Conservation (phyloP, 2,797 vertebrate genomes). For the Halcyon chelicuti region DNA sequence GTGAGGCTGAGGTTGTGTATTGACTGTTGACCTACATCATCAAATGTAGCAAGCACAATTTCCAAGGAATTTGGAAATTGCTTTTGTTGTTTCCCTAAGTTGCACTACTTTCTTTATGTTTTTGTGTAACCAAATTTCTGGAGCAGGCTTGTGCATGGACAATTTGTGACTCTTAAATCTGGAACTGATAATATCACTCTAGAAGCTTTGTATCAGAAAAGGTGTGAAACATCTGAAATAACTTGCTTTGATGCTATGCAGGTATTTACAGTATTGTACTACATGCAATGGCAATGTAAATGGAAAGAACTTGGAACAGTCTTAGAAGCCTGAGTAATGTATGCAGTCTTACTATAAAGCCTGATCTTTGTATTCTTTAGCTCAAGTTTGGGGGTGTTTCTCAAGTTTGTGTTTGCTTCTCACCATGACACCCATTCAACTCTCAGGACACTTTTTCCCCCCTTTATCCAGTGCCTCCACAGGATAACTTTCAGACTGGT, state of each 20-base stretch:
- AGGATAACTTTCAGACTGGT: background rate
- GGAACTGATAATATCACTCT: background rate
- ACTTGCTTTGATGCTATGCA: background rate
- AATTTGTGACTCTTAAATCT: background rate
- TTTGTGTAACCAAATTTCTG: background rate
- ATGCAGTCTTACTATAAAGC: background rate
- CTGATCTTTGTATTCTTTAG: background rate
- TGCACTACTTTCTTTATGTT: background rate
- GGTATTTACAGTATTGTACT: background rate
- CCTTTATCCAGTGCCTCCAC: background rate
- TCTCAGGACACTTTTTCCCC: background rate
- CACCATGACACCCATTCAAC: background rate
- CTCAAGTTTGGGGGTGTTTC: background rate
- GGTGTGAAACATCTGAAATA: background rate
- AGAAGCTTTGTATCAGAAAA: background rate
- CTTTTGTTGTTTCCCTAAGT: background rate
- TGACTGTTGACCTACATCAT: slow-evolving; percentile 9
- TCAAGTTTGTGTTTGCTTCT: background rate
- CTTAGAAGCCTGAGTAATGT: background rate
- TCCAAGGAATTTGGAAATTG: background rate
- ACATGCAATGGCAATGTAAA: background rate
- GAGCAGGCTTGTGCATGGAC: background rate
- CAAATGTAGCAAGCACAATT: background rate
- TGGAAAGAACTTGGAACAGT: background rate
- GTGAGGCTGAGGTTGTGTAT: background rate